These are phyloP conservation scores for Limnephilus marmoratus DNA, from an alignment of 2,888 invertebrate species.

Conservation along the genomic window DNA sequence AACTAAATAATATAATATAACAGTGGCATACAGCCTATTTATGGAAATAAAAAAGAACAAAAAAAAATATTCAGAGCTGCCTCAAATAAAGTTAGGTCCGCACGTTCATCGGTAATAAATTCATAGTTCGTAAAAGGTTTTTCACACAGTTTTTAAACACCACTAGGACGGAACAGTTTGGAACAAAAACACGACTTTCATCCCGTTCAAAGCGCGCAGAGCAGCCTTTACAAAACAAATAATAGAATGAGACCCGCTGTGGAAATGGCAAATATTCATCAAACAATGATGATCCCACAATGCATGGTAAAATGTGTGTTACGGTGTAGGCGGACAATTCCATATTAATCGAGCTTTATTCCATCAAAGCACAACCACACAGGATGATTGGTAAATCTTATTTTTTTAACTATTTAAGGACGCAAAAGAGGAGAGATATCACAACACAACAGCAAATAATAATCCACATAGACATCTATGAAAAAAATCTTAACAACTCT, in stretches of 20 bases:
- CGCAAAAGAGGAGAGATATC: no score
- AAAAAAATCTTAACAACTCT: no score
- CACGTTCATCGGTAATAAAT: no score
- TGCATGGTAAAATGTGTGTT: not conserved
- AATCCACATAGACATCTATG: no score
- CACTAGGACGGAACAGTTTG: not conserved
- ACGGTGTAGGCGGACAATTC: not conserved
- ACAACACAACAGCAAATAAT: no score
- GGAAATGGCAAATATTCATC: not conserved
- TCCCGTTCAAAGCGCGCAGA: not conserved
- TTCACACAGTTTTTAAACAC: not conserved
- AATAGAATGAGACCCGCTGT: not conserved
- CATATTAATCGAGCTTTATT: not conserved
- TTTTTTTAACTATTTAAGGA: not conserved
- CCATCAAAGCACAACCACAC: not conserved
- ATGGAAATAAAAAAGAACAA: no score
- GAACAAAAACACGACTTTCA: not conserved
- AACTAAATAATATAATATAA: no score
- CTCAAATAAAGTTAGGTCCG: no score
- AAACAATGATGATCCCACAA: not conserved
- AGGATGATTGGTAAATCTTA: not conserved
- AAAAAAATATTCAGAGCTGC: no score
- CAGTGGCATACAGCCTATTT: no score
- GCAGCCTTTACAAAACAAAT: not conserved
- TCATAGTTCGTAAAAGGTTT: not conserved